A percentile compares a stretch with the other conserved stretches of the same genome.
Conservation (phyloP, 2,113 vertebrate genomes). For the Python bivittatus region DNA sequence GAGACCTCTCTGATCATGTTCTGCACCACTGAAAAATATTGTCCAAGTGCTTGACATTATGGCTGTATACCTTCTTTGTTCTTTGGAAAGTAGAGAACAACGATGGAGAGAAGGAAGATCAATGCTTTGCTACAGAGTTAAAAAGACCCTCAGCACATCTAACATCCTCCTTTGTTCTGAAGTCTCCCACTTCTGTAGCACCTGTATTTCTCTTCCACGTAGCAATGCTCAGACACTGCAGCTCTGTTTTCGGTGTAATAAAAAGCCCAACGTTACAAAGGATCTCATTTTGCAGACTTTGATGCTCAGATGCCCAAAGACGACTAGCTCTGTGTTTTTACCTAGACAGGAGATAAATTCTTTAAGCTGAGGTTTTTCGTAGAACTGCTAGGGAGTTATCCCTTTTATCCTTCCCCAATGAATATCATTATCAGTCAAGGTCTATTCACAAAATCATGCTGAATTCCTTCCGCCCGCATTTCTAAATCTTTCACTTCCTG, state of each 20-base stretch:
- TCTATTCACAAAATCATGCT: background rate
- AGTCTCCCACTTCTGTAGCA: background rate
- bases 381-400: background rate
- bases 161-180: background rate
- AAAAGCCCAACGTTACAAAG: constrained; percentile 14
- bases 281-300: background rate
- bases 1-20: background rate
- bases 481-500: background rate
- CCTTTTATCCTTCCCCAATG: background rate
- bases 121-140: background rate
- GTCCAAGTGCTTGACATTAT: background rate
- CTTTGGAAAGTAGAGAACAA: background rate
- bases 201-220: background rate
- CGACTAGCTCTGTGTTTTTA: background rate
- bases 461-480: background rate
- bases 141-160: background rate
- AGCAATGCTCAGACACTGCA: background rate
- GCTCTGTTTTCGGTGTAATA: background rate
- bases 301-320: background rate
- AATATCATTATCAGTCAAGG: constrained; percentile 4
- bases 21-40: background rate
- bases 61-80: background rate
- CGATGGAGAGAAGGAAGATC: background rate
- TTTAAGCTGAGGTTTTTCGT: background rate
- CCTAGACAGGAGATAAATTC: background rate